Evolutionary conservation across 2,113 vertebrate species (phyloP).

Genomic region (Varanus komodoensis): DNA sequence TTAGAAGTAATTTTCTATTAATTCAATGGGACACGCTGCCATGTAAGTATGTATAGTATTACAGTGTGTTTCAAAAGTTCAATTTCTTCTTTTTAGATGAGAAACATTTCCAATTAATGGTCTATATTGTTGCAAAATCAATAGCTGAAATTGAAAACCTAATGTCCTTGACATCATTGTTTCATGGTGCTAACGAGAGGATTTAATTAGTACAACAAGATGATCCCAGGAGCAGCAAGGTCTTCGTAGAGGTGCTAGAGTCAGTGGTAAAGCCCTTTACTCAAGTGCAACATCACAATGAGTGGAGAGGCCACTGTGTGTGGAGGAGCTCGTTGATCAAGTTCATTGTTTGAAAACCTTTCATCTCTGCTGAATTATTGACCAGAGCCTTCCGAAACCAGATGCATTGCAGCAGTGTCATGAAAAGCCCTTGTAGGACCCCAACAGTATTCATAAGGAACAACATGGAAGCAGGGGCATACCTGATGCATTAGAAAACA

Average conservation of each 20-base stretch:
- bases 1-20: background rate
- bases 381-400: too few species aligned
- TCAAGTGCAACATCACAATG: background rate
- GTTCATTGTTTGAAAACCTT: background rate
- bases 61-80: background rate
- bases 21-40: background rate
- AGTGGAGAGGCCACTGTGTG: background rate
- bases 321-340: background rate
- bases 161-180: background rate
- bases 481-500: background rate
- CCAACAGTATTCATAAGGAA: background rate
- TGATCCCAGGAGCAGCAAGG: background rate
- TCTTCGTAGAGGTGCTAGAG: background rate
- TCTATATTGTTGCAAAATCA: background rate
- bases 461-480: background rate
- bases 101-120: background rate
- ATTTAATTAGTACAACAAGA: background rate
- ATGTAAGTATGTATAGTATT: background rate
- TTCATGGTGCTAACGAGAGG: background rate
- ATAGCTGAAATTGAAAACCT: background rate
- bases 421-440: background rate
- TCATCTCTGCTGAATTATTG: background rate
- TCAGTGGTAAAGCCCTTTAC: background rate
- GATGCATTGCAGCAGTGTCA: background rate
- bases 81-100: background rate